Conservation (phyloP, 2,888 invertebrate genomes). For the Drosophila subquinaria region DNA sequence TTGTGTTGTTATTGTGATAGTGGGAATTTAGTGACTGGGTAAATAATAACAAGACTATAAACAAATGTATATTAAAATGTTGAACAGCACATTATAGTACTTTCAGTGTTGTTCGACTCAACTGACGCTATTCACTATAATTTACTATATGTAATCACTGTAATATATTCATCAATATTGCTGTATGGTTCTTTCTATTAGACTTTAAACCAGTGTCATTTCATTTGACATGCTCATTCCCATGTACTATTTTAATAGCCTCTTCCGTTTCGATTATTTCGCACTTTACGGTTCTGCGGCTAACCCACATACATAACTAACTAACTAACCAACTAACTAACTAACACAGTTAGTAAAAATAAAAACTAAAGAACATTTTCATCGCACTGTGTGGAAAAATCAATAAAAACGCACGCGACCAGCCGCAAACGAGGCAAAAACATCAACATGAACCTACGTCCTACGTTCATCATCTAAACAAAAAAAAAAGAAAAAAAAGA, state of each 20-base stretch:
- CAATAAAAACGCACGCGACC: constrained; percentile 72
- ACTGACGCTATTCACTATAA: neutral
- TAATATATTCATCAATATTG: neutral
- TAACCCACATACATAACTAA: constrained; percentile 40
- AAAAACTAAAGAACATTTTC: constrained; percentile 22
- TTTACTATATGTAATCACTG: neutral
- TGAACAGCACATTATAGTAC: neutral
- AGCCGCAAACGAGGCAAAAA: constrained; percentile 25
- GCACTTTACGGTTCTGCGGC: constrained; percentile 11
- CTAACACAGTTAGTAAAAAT: constrained; percentile 34
- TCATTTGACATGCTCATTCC: neutral
- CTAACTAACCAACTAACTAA: constrained; percentile 45
- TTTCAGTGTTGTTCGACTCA: neutral
- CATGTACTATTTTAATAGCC: no score
- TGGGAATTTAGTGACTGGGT: neutral
- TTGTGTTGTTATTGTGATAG: neutral
- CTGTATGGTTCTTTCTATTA: neutral
- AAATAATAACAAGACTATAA: constrained; percentile 3
- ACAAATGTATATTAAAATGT: neutral
- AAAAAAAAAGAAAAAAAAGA: neutral
- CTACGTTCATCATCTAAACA: neutral
- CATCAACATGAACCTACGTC: neutral
- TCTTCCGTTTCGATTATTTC: neutral
- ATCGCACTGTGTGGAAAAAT: constrained; percentile 65
- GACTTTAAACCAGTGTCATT: neutral